Conservation (phyloP, 2,113 vertebrate genomes). For the Poeciliopsis turrubarensis region DNA sequence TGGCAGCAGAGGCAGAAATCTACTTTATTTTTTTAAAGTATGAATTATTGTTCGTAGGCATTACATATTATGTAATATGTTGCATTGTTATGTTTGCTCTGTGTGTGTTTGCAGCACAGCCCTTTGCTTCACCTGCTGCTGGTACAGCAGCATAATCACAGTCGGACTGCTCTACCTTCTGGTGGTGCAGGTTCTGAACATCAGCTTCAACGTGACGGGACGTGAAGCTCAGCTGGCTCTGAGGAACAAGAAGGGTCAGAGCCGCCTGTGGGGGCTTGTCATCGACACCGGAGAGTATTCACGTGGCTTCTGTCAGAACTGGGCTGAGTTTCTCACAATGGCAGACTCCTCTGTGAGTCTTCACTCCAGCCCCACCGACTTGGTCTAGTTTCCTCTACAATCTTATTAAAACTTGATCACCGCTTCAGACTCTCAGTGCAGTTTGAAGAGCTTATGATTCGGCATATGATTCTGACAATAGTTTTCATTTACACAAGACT, state of each 20-base stretch:
- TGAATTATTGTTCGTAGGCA: too few relatives aligned
- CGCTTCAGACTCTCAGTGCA: neutral
- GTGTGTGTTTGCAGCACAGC: constrained; percentile 82
- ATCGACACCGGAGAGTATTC: constrained; percentile 88
- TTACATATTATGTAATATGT: neutral
- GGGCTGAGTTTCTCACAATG: constrained; percentile 91
- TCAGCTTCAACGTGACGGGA: constrained; percentile 96
- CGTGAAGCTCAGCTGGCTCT: constrained; percentile 91
- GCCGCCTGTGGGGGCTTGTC: constrained; percentile 86
- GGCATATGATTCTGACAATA: neutral
- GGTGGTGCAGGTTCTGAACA: constrained; percentile 89
- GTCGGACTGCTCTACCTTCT: constrained; percentile 89
- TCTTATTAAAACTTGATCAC: neutral
- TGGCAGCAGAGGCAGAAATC: neutral
- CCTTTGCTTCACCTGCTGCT: constrained; percentile 94
- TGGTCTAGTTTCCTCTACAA: constrained; percentile 76
- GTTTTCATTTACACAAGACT: neutral
- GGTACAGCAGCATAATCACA: constrained; percentile 93
- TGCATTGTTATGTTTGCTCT: neutral
- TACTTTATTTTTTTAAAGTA: neutral
- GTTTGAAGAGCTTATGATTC: neutral
- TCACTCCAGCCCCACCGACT: constrained; percentile 76
- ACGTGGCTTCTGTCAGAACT: constrained; percentile 89
- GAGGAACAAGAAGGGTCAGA: constrained; percentile 85
- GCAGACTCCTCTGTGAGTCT: constrained; percentile 47